These are phyloP conservation scores for Tryphoninae sp. DNA, from an alignment of 2,888 invertebrate species.

Conservation along the genomic window DNA sequence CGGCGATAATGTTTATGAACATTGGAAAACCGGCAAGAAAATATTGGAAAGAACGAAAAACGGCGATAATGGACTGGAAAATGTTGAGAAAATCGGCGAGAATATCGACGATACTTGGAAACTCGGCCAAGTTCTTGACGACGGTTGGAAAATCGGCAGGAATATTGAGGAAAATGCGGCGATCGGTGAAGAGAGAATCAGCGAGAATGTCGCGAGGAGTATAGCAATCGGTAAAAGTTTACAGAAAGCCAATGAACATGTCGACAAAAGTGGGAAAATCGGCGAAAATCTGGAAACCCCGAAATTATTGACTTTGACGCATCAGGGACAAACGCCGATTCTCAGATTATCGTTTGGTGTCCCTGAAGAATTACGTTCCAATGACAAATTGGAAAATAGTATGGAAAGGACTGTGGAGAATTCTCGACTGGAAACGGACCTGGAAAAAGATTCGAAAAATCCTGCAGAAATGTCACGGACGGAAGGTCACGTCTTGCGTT, in stretches of 20 bases:
- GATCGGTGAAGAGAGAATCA: not conserved
- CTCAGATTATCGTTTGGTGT: conserved; percentile 74
- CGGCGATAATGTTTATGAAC: not conserved
- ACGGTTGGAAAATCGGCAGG: not conserved
- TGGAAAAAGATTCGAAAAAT: conserved; percentile 17
- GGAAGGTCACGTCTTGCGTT: conserved; percentile 68
- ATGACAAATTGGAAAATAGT: conserved; percentile 21
- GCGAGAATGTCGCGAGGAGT: not conserved
- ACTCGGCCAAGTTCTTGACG: not conserved
- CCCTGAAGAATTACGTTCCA: not conserved
- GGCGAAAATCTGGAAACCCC: conserved; percentile 61
- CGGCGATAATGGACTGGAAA: conserved; percentile 65
- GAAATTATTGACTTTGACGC: conserved; percentile 72
- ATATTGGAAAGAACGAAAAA: conserved; percentile 67
- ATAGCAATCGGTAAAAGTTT: not conserved
- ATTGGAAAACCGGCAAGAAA: conserved; percentile 28
- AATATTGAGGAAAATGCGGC: not conserved
- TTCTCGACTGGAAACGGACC: not conserved
- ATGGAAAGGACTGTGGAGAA: conserved; percentile 1
- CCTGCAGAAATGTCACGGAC: conserved; percentile 2
- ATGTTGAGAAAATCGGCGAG: not conserved
- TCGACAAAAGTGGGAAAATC: conserved; percentile 4
- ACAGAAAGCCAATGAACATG: not conserved
- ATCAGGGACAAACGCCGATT: conserved; percentile 73
- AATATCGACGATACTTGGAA: not conserved